phyloP scores from a whole-genome alignment of 1,140 invertebrate genomes.

The Anoplophora glabripennis region DNA sequence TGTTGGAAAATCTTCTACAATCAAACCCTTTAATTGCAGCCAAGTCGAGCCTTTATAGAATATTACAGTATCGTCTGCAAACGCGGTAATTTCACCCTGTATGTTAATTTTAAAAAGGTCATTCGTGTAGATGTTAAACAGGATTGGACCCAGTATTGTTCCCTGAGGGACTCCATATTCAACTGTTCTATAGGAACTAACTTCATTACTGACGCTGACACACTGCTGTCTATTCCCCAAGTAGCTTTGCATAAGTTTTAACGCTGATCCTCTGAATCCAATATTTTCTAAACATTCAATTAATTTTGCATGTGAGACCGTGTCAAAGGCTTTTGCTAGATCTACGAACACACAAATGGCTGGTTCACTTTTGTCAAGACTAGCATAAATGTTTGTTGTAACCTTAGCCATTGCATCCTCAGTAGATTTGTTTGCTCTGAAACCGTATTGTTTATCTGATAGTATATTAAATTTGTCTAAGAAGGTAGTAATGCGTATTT shows the following conservation, averaged over 20 bases:
- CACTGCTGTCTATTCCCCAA: background rate
- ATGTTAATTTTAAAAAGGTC: background rate
- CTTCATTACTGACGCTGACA: background rate
- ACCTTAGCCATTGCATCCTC: slow-evolving; percentile 4
- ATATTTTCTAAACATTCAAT: background rate
- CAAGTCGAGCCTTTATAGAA: background rate
- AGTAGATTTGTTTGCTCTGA: slow-evolving; percentile 1
- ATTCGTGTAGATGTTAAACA: slow-evolving; percentile 13
- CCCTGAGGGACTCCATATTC: slow-evolving; percentile 7
- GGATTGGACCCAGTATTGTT: slow-evolving; percentile 4
- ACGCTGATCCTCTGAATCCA: background rate
- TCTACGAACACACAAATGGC: slow-evolving; percentile 5
- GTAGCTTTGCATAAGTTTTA: background rate
- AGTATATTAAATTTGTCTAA: too few species aligned
- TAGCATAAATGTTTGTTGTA: slow-evolving; percentile 2
- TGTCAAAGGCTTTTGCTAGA: background rate
- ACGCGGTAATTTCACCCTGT: slow-evolving; percentile 8
- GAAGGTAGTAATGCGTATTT: too few species aligned
- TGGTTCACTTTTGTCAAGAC: slow-evolving; percentile 3
- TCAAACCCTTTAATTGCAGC: background rate
- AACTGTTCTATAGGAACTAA: background rate
- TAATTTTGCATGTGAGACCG: background rate
- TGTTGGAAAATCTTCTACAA: background rate
- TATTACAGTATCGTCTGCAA: slow-evolving; percentile 6
- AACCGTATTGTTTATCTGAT: background rate